Conservation (phyloP, 2,888 invertebrate species). For the Chalcis sispes region DNA sequence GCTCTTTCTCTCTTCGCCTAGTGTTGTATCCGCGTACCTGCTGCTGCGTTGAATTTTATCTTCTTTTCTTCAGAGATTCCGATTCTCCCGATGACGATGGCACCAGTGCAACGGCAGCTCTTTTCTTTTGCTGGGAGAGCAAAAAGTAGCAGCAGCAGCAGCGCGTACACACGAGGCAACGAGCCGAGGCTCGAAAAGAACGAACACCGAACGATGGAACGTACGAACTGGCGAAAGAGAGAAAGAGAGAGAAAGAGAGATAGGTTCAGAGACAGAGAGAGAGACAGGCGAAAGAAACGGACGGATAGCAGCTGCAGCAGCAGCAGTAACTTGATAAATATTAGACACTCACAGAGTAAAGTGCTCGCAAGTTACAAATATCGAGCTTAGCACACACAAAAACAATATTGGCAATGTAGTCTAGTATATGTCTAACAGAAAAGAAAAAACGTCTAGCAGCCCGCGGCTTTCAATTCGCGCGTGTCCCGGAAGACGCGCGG, state of each 20-base stretch:
- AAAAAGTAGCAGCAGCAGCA: constrained; percentile 26
- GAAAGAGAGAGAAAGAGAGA: constrained; percentile 16
- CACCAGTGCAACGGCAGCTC: neutral
- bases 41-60: too few species aligned
- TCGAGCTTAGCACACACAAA: too few species aligned
- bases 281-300: neutral
- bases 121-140: neutral
- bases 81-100: neutral
- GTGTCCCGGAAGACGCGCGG: constrained; percentile 22
- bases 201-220: constrained; percentile 37
- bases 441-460: too few species aligned
- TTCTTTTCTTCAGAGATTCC: too few species aligned
- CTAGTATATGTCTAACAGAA: too few species aligned
- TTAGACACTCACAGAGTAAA: too few species aligned
- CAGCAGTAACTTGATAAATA: neutral
- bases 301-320: neutral
- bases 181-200: constrained; percentile 47
- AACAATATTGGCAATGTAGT: too few species aligned
- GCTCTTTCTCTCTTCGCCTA: too few species aligned
- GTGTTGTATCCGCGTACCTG: too few species aligned
- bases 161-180: constrained; percentile 43
- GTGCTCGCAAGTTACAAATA: too few species aligned
- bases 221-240: constrained; percentile 22
- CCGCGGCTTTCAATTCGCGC: too few species aligned
- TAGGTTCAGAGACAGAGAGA: neutral